Evolutionary conservation across 1,140 invertebrate genomes (phyloP).

Genomic region (Papilio dardanus): DNA sequence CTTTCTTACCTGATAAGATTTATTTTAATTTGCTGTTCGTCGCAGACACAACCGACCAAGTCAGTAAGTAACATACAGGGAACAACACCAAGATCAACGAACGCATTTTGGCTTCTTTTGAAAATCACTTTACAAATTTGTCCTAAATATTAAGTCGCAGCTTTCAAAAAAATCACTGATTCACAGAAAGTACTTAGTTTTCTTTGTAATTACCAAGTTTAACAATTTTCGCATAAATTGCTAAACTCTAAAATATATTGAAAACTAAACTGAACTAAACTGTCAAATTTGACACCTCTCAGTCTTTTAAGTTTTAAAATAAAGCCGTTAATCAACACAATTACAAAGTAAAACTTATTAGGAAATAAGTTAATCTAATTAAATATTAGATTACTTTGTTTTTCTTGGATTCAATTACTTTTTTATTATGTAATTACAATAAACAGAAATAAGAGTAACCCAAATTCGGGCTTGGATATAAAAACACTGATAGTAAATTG

Average conservation of each 20-base stretch:
- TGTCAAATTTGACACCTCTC: background rate
- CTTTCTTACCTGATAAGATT: background rate
- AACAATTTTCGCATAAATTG: no score
- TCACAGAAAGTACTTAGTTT: background rate
- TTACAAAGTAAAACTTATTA: background rate
- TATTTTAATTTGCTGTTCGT: background rate
- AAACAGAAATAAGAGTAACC: background rate
- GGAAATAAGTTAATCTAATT: no score
- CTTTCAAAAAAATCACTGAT: background rate
- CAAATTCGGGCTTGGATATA: background rate
- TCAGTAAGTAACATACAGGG: background rate
- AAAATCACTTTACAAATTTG: no score
- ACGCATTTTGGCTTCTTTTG: no score
- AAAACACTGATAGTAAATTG: background rate
- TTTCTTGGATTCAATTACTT: no score
- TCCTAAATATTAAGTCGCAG: background rate
- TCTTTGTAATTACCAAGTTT: no score
- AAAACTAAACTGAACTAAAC: no score
- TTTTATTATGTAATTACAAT: background rate
- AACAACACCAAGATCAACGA: no score
- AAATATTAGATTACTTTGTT: no score
- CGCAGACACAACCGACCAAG: background rate
- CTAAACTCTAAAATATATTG: no score
- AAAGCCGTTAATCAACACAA: background rate
- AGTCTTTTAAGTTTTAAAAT: background rate